Evolutionary conservation across 2,888 invertebrate species (phyloP).

Genomic region (Ophion obscuratus): DNA sequence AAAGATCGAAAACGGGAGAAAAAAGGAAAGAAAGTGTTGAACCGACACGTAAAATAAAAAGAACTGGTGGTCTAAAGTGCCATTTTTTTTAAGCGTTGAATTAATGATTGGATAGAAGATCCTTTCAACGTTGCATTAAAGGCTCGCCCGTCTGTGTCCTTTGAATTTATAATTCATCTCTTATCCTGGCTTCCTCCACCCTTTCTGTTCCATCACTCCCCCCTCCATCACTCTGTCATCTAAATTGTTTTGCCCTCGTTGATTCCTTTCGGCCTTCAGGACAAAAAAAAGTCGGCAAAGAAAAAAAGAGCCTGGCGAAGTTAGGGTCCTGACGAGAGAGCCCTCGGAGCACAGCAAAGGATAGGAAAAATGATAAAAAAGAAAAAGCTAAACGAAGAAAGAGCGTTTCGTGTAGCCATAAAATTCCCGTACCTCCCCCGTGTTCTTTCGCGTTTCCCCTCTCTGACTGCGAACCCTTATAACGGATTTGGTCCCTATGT

Average conservation of each 20-base stretch:
- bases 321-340: not conserved
- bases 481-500: no score
- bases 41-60: slow-evolving; percentile 9
- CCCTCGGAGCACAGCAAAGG: not conserved
- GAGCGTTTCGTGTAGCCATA: not conserved
- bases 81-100: slow-evolving; percentile 32
- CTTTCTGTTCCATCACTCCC: slow-evolving; percentile 14
- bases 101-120: slow-evolving; percentile 50
- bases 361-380: slow-evolving; percentile 15
- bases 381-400: slow-evolving; percentile 23
- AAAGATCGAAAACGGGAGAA: not conserved
- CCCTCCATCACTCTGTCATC: not conserved
- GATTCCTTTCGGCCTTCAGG: slow-evolving; percentile 6
- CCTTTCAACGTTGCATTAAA: slow-evolving; percentile 40
- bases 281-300: slow-evolving; percentile 6
- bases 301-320: not conserved
- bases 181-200: slow-evolving; percentile 24
- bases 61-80: slow-evolving; percentile 6
- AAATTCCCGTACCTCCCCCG: slow-evolving; percentile 26
- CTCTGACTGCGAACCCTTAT: no score
- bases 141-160: slow-evolving; percentile 35
- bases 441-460: no score
- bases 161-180: slow-evolving; percentile 46
- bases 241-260: slow-evolving; percentile 33
- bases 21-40: slow-evolving; percentile 15